Evolutionary conservation across 2,113 vertebrate genomes (phyloP), one percentile per base, ranked within the genome.

Genomic region (Vombatus ursinus): DNA sequence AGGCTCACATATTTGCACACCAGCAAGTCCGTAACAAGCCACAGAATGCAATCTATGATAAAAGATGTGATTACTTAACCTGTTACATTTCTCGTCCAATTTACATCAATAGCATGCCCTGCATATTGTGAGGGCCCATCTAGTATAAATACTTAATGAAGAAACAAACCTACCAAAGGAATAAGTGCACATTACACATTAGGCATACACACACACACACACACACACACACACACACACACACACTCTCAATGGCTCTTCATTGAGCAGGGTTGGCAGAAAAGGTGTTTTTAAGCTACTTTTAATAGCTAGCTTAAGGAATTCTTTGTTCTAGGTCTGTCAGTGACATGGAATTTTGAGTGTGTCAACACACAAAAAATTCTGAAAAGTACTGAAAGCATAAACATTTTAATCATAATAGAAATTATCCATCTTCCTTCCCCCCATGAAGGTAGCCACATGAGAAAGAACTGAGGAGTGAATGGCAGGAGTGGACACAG

Each of bases 61-160:
- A 97, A 98, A 98, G 94, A 96, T 92, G 48, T 54, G 52, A 24
- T 94, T 98, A 94, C 93, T 98, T 96, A 95, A 93, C 37, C 95
- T 97, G 93, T 95, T 98, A 97, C 97, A 97, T 98, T 97, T 95
- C 89, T 95, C 97, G 90, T 93, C 93, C 95, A 68, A 95, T 97
- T 97, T 97, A 91, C 95, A 97, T 96, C 84, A 97, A 93, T 95
- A 96, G 50, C 95, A 91, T 94, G 95, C 92, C 49, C 49, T 44
- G 50, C 49, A 54, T 93, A 93, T 97, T 96, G 94, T 92, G 96
- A 97, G 97, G 97, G 97, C 95, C 96, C 57, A 44, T 96, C 61
- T 25, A 57, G 49, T 94, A 98, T 98, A 93, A 98, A 98, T 97
- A 90, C 97, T 98, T 98, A 97, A 98, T 98, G 97, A 97, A 96